Conservation (phyloP, 2,113 vertebrate genomes). For the Macquaria australasica region DNA sequence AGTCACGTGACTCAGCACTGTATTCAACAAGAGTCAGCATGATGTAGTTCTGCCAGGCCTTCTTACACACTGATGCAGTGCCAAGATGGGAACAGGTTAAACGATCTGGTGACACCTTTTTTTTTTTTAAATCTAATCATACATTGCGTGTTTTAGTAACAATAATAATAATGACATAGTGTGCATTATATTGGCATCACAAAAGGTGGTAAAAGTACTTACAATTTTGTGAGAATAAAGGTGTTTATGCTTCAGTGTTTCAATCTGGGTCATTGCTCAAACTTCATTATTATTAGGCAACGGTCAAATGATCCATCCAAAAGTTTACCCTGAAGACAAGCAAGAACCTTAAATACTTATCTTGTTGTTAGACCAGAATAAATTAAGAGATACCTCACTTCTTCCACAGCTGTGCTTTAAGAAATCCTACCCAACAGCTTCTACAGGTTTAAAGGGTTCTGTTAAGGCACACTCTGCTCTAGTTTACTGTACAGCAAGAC, state of each 20-base stretch:
- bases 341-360: too few relatives aligned
- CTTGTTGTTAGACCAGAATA: too few relatives aligned
- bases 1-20: too few relatives aligned
- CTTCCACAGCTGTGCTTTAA: constrained; percentile 9
- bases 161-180: neutral
- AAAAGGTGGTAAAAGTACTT: neutral
- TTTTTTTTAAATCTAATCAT: neutral
- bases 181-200: neutral
- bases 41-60: too few relatives aligned
- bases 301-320: too few relatives aligned
- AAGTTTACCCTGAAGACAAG: too few relatives aligned
- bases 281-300: too few relatives aligned
- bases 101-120: neutral
- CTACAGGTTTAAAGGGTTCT: neutral
- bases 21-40: neutral
- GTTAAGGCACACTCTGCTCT: neutral
- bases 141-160: neutral
- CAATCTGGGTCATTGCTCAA: neutral
- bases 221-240: neutral
- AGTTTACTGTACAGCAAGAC: neutral
- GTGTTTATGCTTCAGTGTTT: neutral
- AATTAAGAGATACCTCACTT: too few relatives aligned
- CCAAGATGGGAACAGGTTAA: neutral
- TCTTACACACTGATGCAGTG: neutral
- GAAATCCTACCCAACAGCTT: neutral